These are phyloP conservation scores for Acanthococcus lagerstroemiae DNA, from an alignment of 2,888 invertebrate species.

Conservation along the genomic window DNA sequence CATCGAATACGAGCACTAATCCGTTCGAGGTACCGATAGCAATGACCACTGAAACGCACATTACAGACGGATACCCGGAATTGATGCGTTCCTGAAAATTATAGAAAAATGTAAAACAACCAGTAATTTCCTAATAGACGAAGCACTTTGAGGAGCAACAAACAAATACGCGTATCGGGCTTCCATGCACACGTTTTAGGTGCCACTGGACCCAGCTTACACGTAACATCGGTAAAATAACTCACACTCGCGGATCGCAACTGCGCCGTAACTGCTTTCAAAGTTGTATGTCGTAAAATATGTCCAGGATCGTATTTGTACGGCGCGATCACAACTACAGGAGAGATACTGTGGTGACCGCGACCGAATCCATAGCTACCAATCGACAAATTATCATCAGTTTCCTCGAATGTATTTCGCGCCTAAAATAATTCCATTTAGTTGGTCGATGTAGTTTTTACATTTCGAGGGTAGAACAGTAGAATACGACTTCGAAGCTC, in stretches of 20 bases:
- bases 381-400: conserved; percentile 49
- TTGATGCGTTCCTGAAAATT: conserved; percentile 72
- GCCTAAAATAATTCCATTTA: conserved; percentile 16
- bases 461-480: no score
- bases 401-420: conserved; percentile 46
- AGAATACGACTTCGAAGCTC: no score
- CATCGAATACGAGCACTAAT: conserved; percentile 74
- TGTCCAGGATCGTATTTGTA: conserved; percentile 43
- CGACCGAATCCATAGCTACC: conserved; percentile 42
- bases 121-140: no score
- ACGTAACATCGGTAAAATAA: conserved; percentile 32
- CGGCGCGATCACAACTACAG: conserved; percentile 1
- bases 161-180: not conserved
- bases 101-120: not conserved
- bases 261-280: conserved; percentile 84
- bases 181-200: no score
- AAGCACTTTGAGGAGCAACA: not conserved
- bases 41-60: conserved; percentile 66
- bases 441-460: not conserved
- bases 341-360: conserved; percentile 39
- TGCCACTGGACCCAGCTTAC: not conserved
- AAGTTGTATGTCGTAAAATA: conserved; percentile 63
- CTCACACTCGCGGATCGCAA: conserved; percentile 72
- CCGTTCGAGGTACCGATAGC: conserved; percentile 94
- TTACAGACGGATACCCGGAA: conserved; percentile 77